Percentiles rank a stretch among this genome's conserved stretches.
These are phyloP conservation scores for Drosophila paramelanica DNA, from an alignment of 2,888 invertebrate species.

Conservation along the genomic window DNA sequence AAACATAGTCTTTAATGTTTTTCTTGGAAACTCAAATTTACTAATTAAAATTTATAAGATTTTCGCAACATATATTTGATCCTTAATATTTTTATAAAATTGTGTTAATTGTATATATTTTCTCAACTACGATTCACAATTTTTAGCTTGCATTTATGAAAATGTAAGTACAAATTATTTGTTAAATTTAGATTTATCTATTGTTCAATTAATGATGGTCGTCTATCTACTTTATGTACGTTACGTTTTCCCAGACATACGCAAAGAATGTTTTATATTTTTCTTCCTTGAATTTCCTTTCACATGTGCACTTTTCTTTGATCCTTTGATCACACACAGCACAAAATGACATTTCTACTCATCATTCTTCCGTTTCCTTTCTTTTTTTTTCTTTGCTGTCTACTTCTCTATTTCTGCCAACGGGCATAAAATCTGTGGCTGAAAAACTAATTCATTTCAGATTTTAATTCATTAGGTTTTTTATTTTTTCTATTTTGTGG, in stretches of 20 bases:
- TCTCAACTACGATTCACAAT: too few relatives aligned
- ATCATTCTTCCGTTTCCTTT: background rate
- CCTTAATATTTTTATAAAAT: too few relatives aligned
- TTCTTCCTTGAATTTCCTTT: background rate
- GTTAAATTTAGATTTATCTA: too few relatives aligned
- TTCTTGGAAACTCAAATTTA: too few relatives aligned
- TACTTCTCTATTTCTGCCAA: slow-evolving; percentile 23
- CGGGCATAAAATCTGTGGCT: slow-evolving; percentile 44
- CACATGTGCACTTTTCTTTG: slow-evolving; percentile 30
- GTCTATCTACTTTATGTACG: background rate
- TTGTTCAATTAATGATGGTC: too few relatives aligned
- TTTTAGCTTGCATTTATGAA: too few relatives aligned
- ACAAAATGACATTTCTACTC: slow-evolving; percentile 7
- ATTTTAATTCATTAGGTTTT: slow-evolving; percentile 62
- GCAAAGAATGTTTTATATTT: background rate
- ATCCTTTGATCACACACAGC: slow-evolving; percentile 16
- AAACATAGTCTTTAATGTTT: background rate
- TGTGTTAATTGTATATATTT: too few relatives aligned
- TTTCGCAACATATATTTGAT: too few relatives aligned
- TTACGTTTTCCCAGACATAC: too few relatives aligned
- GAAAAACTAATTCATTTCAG: slow-evolving; percentile 60
- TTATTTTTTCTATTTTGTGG: background rate
- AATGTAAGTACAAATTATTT: too few relatives aligned
- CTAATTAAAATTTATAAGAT: too few relatives aligned
- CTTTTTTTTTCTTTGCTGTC: background rate